phyloP scores from a whole-genome alignment of 2,113 vertebrate genomes.

The Henicopernis longicauda region DNA sequence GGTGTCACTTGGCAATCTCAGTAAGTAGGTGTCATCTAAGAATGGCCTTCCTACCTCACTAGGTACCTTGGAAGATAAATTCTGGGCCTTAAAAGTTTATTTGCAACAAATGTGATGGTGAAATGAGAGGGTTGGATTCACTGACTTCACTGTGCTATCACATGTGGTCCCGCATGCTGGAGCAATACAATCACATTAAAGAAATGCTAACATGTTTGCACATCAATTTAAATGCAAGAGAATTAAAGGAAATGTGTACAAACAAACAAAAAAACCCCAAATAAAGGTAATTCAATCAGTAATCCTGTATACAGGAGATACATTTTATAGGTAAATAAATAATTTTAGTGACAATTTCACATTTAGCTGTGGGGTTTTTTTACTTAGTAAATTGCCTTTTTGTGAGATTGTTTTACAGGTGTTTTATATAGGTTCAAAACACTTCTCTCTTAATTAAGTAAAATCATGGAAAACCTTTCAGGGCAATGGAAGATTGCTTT shows the following conservation, averaged over 20 bases:
- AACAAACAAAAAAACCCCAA: background rate
- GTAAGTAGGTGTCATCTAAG: background rate
- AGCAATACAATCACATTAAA: background rate
- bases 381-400: background rate
- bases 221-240: background rate
- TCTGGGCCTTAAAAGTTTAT: background rate
- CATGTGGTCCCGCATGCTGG: background rate
- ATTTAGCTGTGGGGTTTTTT: background rate
- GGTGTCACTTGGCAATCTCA: background rate
- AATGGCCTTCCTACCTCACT: background rate
- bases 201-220: background rate
- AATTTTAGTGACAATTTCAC: background rate
- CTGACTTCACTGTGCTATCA: background rate
- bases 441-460: background rate
- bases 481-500: background rate
- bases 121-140: background rate
- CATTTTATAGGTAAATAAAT: background rate
- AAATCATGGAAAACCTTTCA: background rate
- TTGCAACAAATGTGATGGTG: background rate
- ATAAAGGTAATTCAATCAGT: background rate
- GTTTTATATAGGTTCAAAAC: background rate
- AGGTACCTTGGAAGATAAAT: background rate
- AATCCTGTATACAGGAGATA: background rate
- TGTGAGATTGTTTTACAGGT: background rate
- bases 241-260: background rate